Percentiles rank a stretch among this genome's conserved stretches.
These are phyloP conservation scores for Phortica variegata DNA, from an alignment of 1,140 invertebrate species.

Conservation along the genomic window DNA sequence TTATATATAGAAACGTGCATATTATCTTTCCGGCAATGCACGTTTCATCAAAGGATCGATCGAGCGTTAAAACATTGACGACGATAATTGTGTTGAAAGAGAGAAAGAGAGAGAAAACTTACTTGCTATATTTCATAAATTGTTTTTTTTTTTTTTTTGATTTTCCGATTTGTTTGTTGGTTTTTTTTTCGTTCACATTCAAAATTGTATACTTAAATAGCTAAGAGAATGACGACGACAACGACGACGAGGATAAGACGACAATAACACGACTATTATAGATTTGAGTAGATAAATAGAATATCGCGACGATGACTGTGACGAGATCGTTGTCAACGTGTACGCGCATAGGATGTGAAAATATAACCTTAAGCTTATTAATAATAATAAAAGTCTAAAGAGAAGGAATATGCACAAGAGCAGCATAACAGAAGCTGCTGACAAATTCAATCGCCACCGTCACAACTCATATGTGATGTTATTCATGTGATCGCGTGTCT, in stretches of 20 bases:
- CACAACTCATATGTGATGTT: conserved; percentile 57
- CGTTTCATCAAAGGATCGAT: too few species aligned
- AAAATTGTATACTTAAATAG: too few species aligned
- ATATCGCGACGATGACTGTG: conserved; percentile 26
- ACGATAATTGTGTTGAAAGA: neutral
- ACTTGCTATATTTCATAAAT: too few species aligned
- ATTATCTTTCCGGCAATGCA: conserved; percentile 1
- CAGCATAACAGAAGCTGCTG: neutral
- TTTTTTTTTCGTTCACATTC: neutral
- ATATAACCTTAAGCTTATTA: conserved; percentile 43
- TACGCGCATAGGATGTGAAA: too few species aligned
- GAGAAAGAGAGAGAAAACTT: too few species aligned
- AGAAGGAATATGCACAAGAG: conserved; percentile 18
- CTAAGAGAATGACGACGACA: too few species aligned
- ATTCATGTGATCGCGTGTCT: conserved; percentile 52
- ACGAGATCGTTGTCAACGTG: too few species aligned
- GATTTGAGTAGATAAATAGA: conserved; percentile 8
- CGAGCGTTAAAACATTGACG: too few species aligned
- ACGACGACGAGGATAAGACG: too few species aligned
- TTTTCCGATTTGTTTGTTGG: neutral
- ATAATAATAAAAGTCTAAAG: conserved; percentile 48
- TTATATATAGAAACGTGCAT: conserved; percentile 18
- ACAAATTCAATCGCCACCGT: conserved; percentile 38
- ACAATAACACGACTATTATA: conserved; percentile 3
- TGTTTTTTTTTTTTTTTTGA: conserved; percentile 19